Conservation (phyloP, 2,113 vertebrate species). For the Poeciliopsis retropinna region DNA sequence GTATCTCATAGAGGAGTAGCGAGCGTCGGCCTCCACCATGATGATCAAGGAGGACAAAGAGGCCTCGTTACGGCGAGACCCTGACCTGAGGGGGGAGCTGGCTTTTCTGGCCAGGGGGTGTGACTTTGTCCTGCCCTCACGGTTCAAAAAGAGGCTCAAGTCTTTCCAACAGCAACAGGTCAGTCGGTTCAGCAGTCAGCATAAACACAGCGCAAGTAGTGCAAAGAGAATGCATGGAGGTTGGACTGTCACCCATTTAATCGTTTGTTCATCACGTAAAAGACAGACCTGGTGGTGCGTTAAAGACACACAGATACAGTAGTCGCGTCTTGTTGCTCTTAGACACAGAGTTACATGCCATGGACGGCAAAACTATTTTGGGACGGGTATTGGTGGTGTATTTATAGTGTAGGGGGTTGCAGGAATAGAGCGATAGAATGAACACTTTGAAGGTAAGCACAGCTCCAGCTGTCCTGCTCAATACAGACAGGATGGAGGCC, state of each 20-base stretch:
- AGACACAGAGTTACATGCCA: constrained; percentile 74
- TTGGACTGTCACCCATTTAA: neutral
- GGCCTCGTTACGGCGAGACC: constrained; percentile 93
- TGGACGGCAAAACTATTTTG: constrained; percentile 86
- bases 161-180: constrained; percentile 98
- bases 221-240: neutral
- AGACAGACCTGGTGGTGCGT: neutral
- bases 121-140: constrained; percentile 98
- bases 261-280: neutral
- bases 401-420: constrained; percentile 88
- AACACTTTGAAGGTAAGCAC: constrained; percentile 72
- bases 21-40: constrained; percentile 83
- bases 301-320: constrained; percentile 18
- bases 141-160: constrained; percentile 98
- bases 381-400: constrained; percentile 89
- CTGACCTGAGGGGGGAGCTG: constrained; percentile 96
- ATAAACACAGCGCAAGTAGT: neutral
- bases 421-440: constrained; percentile 90
- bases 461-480: constrained; percentile 80
- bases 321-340: constrained; percentile 26
- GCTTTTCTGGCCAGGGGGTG: constrained; percentile 97
- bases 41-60: constrained; percentile 99
- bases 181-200: constrained; percentile 65
- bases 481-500: constrained; percentile 52
- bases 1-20: constrained; percentile 46